A percentile compares a stretch with the other conserved stretches of the same genome.
Conservation (phyloP, 2,113 vertebrate species). For the Pangasianodon hypophthalmus region DNA sequence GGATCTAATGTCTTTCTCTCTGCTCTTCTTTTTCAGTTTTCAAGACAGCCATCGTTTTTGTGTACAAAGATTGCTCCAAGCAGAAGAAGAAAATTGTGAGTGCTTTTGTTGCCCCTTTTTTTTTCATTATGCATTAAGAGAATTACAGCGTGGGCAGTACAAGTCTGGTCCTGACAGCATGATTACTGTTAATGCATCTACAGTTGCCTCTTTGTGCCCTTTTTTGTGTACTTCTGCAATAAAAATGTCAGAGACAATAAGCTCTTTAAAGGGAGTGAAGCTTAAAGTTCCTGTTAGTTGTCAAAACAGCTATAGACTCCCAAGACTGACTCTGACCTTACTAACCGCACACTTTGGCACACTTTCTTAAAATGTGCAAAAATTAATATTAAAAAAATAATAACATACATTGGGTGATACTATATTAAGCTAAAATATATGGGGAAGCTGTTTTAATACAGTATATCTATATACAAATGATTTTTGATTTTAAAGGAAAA, state of each 20-base stretch:
- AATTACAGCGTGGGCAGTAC: neutral
- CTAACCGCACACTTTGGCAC: neutral
- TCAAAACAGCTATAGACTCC: neutral
- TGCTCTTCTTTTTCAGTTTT: conserved; percentile 77
- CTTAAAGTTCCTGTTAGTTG: neutral
- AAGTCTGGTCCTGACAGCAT: conserved; percentile 17
- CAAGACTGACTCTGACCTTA: neutral
- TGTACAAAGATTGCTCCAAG: conserved; percentile 92
- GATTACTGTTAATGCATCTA: conserved; percentile 20
- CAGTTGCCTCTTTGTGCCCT: neutral
- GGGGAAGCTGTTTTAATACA: neutral
- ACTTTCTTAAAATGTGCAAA: neutral
- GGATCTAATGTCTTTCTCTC: conserved; percentile 45
- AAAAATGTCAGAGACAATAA: neutral
- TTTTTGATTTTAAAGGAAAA: neutral
- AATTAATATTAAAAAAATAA: neutral
- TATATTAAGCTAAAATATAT: neutral
- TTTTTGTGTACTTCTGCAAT: neutral
- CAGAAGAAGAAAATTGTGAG: conserved; percentile 95
- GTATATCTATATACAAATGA: neutral
- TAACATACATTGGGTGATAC: too few relatives aligned
- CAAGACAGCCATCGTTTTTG: conserved; percentile 94
- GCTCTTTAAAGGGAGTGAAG: neutral
- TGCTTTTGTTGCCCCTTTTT: conserved; percentile 44
- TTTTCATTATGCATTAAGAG: conserved; percentile 28